Base-by-base conservation (phyloP, 2,888 invertebrate genomes). In the Troides aeacus region DNA sequence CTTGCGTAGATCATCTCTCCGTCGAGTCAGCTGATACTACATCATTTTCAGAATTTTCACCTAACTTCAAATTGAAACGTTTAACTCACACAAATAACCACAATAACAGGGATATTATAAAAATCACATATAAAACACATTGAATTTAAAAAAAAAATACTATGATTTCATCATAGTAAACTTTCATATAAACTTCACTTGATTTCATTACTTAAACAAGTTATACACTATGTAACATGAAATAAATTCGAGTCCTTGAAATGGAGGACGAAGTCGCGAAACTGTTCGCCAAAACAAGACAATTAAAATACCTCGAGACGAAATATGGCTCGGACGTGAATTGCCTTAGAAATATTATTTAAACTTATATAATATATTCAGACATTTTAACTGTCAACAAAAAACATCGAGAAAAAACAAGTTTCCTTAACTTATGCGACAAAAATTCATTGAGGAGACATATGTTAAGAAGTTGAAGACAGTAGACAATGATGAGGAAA, bases 261-360 rank as follows among this genome's bases (percentile, higher is more conserved):
- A 17, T n/a, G 64, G 57, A 65, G 65, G 62, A n/a, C 64, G 64
- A 18, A 23, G 46, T 61, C 30, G 61, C 69, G 42, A 69, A 65
- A 69, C 58, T 65, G 42, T 62, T 69, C 50, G 65, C 58, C 65
- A 69, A 65, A 69, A 69, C 65, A 69, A 69, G 62, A 62, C 65
- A 62, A 69, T 65, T 65, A 69, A 62, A 69, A 69, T 65, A 69
- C 58, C 65, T 17, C 50, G 23, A 53, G 30, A 61, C 62, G 56
- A 69, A 62, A 50, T 65, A 65, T 65, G 39, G 56, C 18, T 46
- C 56, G 65, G 46, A 69, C 65, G 69, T 65, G 69, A 23, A 24
- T 3, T 30, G 69, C 69, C 62, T 69, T 65, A 57, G n/a, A 63
- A 68, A 63, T 46, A 53, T 64, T 61, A 61, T 61, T 17, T 10